Conservation (phyloP, 2,888 invertebrate species). For the Alviniconcha strummeri region DNA sequence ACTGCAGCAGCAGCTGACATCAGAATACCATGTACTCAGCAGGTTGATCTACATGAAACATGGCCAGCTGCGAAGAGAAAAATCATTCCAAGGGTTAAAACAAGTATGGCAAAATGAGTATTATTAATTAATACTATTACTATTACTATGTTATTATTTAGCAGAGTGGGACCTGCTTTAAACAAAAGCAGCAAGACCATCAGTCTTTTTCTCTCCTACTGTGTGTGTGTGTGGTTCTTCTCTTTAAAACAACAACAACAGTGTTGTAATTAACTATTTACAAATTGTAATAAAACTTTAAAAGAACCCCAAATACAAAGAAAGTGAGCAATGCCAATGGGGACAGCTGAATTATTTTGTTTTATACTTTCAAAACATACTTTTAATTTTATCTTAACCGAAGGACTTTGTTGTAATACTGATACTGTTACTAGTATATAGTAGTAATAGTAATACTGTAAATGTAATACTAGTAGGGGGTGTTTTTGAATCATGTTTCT, state of each 20-base stretch:
- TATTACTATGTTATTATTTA: background rate
- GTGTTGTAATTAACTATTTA: background rate
- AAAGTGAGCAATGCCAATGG: no score
- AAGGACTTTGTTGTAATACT: no score
- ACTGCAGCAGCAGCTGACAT: conserved; percentile 32
- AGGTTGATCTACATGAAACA: conserved; percentile 53
- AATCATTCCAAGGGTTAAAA: conserved; percentile 51
- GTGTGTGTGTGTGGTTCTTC: background rate
- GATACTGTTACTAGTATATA: background rate
- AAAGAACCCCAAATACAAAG: no score
- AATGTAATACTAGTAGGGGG: background rate
- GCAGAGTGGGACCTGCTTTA: background rate
- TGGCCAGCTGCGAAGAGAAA: conserved; percentile 54
- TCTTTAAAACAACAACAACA: background rate
- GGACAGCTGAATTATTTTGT: background rate
- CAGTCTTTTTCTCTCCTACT: no score
- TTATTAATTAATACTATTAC: background rate
- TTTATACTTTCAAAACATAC: background rate
- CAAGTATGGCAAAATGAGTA: conserved; percentile 40
- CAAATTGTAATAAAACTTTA: background rate
- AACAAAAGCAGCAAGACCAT: background rate
- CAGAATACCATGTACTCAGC: conserved; percentile 48
- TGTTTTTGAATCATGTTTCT: background rate
- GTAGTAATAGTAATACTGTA: background rate
- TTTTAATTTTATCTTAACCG: background rate